Conservation (phyloP, 2,888 invertebrate genomes). For the Rhingia rostrata region DNA sequence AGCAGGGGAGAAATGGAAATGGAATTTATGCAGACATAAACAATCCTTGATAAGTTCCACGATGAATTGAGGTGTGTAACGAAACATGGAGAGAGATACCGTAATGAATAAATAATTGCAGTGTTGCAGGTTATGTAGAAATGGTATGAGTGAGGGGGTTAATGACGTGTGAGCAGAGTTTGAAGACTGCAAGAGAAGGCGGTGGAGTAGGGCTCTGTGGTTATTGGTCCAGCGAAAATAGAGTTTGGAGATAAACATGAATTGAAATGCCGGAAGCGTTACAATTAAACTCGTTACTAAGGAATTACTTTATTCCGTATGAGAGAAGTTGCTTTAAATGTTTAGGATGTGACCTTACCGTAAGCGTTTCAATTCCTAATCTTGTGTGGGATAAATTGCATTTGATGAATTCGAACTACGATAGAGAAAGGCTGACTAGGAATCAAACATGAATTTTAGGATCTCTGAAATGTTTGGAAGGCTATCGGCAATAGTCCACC, state of each 20-base stretch:
- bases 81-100: slow-evolving; percentile 44
- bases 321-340: not conserved
- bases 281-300: not conserved
- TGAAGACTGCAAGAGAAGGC: not conserved
- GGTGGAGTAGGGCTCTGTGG: not conserved
- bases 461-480: too few relatives aligned
- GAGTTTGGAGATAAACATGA: not conserved
- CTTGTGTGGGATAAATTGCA: too few relatives aligned
- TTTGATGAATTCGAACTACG: too few relatives aligned
- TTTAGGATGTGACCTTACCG: too few relatives aligned
- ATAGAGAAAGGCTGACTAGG: too few relatives aligned
- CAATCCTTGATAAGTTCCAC: slow-evolving; percentile 62
- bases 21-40: slow-evolving; percentile 68
- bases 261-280: not conserved
- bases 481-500: too few relatives aligned
- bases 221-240: not conserved
- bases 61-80: slow-evolving; percentile 63
- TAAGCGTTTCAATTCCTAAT: too few relatives aligned
- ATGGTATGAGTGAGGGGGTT: not conserved
- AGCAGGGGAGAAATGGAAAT: not conserved
- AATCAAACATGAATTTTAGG: too few relatives aligned
- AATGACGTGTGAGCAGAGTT: not conserved
- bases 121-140: slow-evolving; percentile 24
- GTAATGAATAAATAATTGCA: slow-evolving; percentile 69
- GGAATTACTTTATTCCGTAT: not conserved